phyloP scores from a whole-genome alignment of 2,888 invertebrate species.

The Acanthoscelides obtectus region DNA sequence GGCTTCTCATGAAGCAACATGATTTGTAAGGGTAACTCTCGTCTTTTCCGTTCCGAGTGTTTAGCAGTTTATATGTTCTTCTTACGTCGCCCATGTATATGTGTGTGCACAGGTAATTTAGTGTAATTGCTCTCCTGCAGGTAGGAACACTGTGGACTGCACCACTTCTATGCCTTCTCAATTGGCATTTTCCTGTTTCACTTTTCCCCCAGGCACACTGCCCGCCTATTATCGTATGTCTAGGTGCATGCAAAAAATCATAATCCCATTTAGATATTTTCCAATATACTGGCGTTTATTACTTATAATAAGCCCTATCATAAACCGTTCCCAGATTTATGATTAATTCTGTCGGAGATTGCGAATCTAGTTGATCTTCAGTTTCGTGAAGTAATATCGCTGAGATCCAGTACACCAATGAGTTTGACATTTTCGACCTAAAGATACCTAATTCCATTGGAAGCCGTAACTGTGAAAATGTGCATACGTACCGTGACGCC shows the following conservation, averaged over 20 bases:
- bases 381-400: no score
- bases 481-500: no score
- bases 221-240: neutral
- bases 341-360: neutral
- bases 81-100: neutral
- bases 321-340: neutral
- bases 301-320: neutral
- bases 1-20: no score
- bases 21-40: no score
- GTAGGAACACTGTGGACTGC: neutral
- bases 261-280: neutral
- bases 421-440: no score
- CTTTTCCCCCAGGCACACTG: neutral
- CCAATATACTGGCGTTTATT: neutral
- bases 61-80: neutral
- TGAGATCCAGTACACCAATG: no score
- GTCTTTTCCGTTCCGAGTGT: neutral
- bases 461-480: no score
- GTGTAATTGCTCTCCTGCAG: slow-evolving; percentile 2
- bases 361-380: no score
- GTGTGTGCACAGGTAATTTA: slow-evolving; percentile 1
- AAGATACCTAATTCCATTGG: no score
- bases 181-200: neutral
- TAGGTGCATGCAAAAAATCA: neutral
- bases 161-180: neutral